These are phyloP conservation scores for Pandion haliaetus DNA, from an alignment of 2,113 vertebrate species.

Conservation along the genomic window DNA sequence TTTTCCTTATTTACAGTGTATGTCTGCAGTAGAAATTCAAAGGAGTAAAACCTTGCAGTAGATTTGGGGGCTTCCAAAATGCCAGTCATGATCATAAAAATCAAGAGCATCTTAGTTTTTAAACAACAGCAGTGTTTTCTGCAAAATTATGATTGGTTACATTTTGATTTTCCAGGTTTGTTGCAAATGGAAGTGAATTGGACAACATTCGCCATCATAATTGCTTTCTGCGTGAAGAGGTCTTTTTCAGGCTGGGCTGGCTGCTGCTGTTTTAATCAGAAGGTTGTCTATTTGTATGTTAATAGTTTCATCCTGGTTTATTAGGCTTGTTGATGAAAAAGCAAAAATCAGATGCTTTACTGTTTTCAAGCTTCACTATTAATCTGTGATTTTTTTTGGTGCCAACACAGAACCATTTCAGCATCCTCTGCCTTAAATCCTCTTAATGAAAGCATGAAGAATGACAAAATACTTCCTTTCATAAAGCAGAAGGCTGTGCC, in stretches of 20 bases:
- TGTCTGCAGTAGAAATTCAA: background rate
- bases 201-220: constrained; percentile 58
- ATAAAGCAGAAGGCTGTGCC: constrained; percentile 41
- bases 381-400: constrained; percentile 63
- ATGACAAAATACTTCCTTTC: constrained; percentile 52
- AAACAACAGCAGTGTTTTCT: background rate
- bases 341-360: constrained; percentile 71
- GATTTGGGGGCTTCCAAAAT: background rate
- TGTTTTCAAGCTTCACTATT: constrained; percentile 67
- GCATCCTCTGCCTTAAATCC: constrained; percentile 64
- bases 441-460: constrained; percentile 64
- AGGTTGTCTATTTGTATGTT: constrained; percentile 79
- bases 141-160: constrained; percentile 23
- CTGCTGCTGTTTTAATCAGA: constrained; percentile 76
- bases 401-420: constrained; percentile 58
- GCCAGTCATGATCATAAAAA: background rate
- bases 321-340: constrained; percentile 73
- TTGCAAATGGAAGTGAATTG: constrained; percentile 44
- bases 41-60: background rate
- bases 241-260: constrained; percentile 63
- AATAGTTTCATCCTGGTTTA: constrained; percentile 77
- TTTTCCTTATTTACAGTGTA: background rate
- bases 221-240: constrained; percentile 59
- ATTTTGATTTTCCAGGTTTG: constrained; percentile 62
- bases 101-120: background rate